Evolutionary conservation across 2,113 vertebrate species (phyloP).

Genomic region (Callipepla californica): DNA sequence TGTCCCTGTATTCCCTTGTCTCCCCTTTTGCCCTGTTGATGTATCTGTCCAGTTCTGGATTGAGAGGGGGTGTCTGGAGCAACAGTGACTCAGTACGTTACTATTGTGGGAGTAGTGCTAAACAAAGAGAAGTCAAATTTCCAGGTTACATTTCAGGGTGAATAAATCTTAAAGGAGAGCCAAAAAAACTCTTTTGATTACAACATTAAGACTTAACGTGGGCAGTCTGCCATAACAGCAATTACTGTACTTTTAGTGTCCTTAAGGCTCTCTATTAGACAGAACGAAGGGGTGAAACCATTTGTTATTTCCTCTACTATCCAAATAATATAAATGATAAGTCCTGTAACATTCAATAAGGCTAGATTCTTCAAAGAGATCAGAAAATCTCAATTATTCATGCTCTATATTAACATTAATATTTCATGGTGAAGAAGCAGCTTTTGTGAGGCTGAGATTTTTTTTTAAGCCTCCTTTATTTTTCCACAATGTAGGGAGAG

Average conservation of each 20-base stretch:
- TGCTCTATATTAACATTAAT: slow-evolving; percentile 9
- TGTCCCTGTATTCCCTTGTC: not conserved
- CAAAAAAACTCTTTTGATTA: not conserved
- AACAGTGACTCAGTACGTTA: not conserved
- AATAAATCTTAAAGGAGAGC: not conserved
- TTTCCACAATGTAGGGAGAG: not conserved
- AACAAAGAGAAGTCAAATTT: not conserved
- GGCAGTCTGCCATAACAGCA: slow-evolving; percentile 23
- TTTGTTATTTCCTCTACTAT: slow-evolving; percentile 24
- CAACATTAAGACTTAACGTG: not conserved
- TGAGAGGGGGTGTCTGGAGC: not conserved
- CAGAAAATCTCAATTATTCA: slow-evolving; percentile 17
- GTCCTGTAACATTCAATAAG: not conserved
- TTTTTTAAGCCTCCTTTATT: not conserved
- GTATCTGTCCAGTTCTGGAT: not conserved
- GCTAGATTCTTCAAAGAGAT: not conserved
- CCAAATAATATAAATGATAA: slow-evolving; percentile 6
- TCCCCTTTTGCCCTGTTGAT: not conserved
- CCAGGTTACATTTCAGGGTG: not conserved
- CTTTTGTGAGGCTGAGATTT: not conserved
- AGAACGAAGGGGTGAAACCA: not conserved
- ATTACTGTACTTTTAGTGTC: slow-evolving; percentile 1
- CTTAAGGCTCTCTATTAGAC: not conserved
- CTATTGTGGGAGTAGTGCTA: not conserved
- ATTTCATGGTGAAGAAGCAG: not conserved